Percentiles rank a stretch among this genome's conserved stretches.
phyloP scores from a whole-genome alignment of 2,797 vertebrate genomes.

The Thripadectes ignobilis region DNA sequence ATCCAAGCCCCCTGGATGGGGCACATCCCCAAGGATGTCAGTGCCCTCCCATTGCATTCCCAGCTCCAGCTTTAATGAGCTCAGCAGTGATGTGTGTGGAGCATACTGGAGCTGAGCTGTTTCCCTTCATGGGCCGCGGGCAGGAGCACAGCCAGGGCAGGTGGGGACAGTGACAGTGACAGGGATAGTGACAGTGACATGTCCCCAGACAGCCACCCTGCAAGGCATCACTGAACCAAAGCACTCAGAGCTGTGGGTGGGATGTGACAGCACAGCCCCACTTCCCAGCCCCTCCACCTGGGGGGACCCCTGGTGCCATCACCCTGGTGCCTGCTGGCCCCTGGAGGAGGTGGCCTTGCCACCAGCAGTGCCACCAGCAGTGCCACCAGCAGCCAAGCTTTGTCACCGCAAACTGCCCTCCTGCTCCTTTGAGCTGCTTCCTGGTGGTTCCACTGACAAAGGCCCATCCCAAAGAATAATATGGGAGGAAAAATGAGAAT shows the following conservation, averaged over 20 bases:
- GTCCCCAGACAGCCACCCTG: fast-evolving
- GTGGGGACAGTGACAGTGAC: neutral
- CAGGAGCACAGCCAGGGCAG: neutral
- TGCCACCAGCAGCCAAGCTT: neutral
- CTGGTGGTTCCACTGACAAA: neutral
- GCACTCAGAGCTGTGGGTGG: neutral
- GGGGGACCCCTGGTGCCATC: neutral
- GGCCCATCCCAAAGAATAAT: neutral
- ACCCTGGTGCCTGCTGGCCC: neutral
- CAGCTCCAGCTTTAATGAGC: neutral
- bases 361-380: too few species aligned
- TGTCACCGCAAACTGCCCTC: fast-evolving
- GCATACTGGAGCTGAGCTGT: neutral
- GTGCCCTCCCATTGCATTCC: neutral
- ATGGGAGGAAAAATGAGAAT: neutral
- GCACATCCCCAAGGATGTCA: neutral
- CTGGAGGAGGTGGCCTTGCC: neutral
- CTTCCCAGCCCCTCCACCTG: neutral
- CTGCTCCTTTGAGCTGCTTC: neutral
- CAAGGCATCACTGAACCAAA: fast-evolving
- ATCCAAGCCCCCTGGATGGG: too few species aligned
- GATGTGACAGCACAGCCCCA: fast-evolving
- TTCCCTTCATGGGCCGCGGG: neutral
- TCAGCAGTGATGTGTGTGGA: neutral
- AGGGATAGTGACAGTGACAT: neutral